Evolutionary conservation across 1,140 invertebrate species (phyloP).

Genomic region (Luehdorfia chinensis): DNA sequence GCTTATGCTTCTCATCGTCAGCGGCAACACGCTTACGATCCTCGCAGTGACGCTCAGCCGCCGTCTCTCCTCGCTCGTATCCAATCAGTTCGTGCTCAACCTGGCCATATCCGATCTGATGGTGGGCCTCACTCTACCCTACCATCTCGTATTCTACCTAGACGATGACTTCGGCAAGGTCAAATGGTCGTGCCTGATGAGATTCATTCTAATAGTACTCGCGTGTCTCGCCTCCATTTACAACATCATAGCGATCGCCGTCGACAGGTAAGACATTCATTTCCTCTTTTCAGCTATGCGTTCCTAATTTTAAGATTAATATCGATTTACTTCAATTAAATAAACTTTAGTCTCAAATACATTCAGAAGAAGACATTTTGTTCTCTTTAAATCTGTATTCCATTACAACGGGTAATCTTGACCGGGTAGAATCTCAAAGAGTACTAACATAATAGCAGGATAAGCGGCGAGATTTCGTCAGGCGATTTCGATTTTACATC

Average conservation of each 20-base stretch:
- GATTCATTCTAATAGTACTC: conserved; percentile 84
- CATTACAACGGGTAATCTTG: too few relatives aligned
- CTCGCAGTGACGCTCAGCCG: conserved; percentile 82
- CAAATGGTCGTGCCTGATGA: conserved; percentile 80
- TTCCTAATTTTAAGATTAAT: too few relatives aligned
- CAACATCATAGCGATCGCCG: conserved; percentile 89
- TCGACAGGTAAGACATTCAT: conserved; percentile 80
- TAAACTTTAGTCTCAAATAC: too few relatives aligned
- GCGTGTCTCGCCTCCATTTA: conserved; percentile 87
- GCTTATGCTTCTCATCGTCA: conserved; percentile 81
- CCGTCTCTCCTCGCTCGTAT: conserved; percentile 80
- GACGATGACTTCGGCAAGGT: conserved; percentile 76
- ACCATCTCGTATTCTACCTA: conserved; percentile 85
- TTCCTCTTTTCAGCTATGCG: neutral
- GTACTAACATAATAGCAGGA: too few relatives aligned
- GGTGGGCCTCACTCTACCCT: conserved; percentile 84
- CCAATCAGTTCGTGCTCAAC: conserved; percentile 86
- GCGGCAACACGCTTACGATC: conserved; percentile 85
- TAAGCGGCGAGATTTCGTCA: too few relatives aligned
- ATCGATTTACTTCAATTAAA: too few relatives aligned
- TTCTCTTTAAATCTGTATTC: too few relatives aligned
- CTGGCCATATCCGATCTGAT: conserved; percentile 85
- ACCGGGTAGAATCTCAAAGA: too few relatives aligned
- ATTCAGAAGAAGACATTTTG: too few relatives aligned
- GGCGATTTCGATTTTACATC: too few relatives aligned